Base-by-base conservation (phyloP, 2,888 invertebrate species). In the Nemoura dubitans region DNA sequence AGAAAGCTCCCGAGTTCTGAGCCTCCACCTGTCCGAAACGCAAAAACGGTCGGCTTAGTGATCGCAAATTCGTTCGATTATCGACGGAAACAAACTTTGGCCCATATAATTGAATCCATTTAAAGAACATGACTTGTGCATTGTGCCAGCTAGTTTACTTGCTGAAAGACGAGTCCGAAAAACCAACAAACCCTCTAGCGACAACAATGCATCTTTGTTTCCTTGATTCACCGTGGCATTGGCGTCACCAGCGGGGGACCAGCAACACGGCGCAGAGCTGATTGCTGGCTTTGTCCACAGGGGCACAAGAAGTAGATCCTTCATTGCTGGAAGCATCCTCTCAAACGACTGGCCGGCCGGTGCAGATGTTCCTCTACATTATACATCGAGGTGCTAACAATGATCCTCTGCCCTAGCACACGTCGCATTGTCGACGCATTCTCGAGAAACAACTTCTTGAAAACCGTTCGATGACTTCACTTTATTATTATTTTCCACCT, bases 191-290 rank as follows among this genome's bases (percentile, higher is more conserved):
- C 78, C 78, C 78, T 78, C 78, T 26, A 21, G 28, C 27, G 5
- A 78, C 28, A 78, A 78, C 78, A 78, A 78, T 78, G 78, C 78
- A 27, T 28, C 78, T 78, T 78, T 26, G 26, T 78, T 78, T 28
- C 78, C 78, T 78, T 28, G 78, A 78, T 78, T 78, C 78, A 78
- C 78, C 78, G 78, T 78, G 28, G 78, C 78, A 78, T 26, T 78
- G 5, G 28, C n/a, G 59, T 59, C 59, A 14, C 59, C 59, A 59
- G 59, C 59, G 59, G 59, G 59, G 59, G 59, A 3, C 59, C 59
- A 2, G 6, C 6, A 59, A 10, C 59, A 59, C 59, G 59, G 59
- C 59, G 59, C 59, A 59, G 14, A 59, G 59, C 59, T 59, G 59
- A 59, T 59, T 59, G 59, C 59, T 59, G 21, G 59, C 59, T 59